phyloP scores from a whole-genome alignment of 2,797 vertebrate species.

The Cygnus olor region DNA sequence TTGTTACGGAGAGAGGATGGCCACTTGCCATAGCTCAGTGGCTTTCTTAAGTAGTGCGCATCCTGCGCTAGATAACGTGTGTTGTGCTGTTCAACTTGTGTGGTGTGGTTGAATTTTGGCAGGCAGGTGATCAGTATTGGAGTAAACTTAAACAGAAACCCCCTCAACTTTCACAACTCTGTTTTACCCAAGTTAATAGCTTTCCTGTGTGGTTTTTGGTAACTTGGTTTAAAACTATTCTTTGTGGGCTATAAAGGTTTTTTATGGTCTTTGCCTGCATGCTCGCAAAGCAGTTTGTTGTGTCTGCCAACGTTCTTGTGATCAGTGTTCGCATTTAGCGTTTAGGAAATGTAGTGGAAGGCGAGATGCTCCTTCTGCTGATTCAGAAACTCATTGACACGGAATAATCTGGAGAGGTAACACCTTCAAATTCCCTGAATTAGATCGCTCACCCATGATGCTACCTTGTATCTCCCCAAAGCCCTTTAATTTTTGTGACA shows the following conservation, averaged over 20 bases:
- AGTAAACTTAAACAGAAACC: background rate
- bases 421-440: background rate
- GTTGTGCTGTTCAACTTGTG: background rate
- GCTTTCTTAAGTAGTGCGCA: background rate
- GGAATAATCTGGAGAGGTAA: conserved; percentile 1
- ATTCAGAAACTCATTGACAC: background rate
- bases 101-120: background rate
- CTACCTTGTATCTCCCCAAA: background rate
- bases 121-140: background rate
- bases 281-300: background rate
- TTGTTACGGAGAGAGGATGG: background rate
- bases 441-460: background rate
- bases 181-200: background rate
- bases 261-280: background rate
- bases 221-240: background rate
- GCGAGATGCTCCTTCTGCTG: background rate
- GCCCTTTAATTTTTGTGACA: background rate
- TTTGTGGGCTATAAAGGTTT: background rate
- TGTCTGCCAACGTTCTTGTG: background rate
- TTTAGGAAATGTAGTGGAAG: conserved; percentile 37
- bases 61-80: background rate
- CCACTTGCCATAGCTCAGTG: background rate
- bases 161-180: background rate
- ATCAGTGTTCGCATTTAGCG: conserved; percentile 8
- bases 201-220: background rate